These are phyloP conservation scores for Odocoileus virginianus DNA, from an alignment of 2,113 vertebrate species.

Conservation along the genomic window DNA sequence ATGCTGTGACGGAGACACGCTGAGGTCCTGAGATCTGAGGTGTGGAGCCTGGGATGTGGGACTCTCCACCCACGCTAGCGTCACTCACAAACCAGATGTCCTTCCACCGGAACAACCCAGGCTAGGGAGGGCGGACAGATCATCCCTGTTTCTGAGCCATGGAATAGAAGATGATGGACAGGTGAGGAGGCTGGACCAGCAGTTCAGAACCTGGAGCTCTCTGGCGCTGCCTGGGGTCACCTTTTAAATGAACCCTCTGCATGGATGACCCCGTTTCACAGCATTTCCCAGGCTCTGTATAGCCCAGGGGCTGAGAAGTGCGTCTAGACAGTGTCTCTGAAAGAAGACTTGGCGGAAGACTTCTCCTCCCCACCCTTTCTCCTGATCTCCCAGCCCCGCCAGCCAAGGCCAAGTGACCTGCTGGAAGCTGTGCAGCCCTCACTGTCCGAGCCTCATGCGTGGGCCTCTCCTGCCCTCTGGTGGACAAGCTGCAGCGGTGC, in stretches of 20 bases:
- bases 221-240: background rate
- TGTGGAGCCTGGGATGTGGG: too few relatives aligned
- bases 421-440: rapidly evolving
- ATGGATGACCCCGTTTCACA: background rate
- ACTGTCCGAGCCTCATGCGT: background rate
- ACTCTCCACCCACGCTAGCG: rapidly evolving
- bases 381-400: background rate
- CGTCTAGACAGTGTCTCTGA: background rate
- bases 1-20: rapidly evolving
- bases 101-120: background rate
- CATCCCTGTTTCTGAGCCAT: background rate
- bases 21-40: background rate
- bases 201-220: background rate
- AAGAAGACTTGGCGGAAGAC: background rate
- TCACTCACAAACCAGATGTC: background rate
- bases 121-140: too few relatives aligned
- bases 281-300: rapidly evolving
- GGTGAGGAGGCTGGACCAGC: background rate
- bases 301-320: background rate
- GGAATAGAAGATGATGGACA: background rate
- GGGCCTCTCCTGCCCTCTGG: constrained; percentile 74
- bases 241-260: background rate
- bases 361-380: background rate
- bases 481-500: constrained; percentile 51
- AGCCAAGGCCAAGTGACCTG: background rate